A percentile compares a stretch with the other conserved stretches of the same genome.
These are phyloP conservation scores for Microtus montanus DNA, from an alignment of 2,113 vertebrate genomes.

Conservation along the genomic window DNA sequence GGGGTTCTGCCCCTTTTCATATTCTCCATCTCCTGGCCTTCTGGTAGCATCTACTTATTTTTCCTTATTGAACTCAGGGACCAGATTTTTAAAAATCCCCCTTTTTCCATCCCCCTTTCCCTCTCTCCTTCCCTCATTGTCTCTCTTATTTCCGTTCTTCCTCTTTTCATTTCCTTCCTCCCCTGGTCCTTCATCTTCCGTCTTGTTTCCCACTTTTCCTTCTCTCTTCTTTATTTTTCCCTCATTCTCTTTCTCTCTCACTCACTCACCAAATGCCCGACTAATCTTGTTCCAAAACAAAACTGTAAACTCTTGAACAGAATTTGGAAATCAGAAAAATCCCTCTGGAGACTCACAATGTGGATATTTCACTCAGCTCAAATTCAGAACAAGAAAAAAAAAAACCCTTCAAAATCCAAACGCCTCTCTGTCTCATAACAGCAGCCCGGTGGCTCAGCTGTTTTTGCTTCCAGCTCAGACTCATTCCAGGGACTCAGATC, in stretches of 20 bases:
- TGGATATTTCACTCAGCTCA: conserved; percentile 40
- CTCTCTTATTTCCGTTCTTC: not conserved
- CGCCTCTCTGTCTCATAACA: not conserved
- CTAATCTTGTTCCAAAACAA: conserved; percentile 54
- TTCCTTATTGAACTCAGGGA: not conserved
- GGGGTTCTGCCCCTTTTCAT: not conserved
- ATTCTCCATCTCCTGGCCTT: not conserved
- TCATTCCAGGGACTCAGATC: not conserved
- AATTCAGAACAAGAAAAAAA: not conserved
- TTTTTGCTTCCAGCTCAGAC: not conserved
- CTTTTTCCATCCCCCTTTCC: too few relatives aligned
- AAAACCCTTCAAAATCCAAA: not conserved
- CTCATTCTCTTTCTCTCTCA: not conserved
- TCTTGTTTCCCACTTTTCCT: accelerated
- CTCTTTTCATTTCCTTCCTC: not conserved
- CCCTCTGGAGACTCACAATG: conserved; percentile 49
- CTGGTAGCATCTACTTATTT: not conserved
- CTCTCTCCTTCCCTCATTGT: not conserved
- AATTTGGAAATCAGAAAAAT: conserved; percentile 55
- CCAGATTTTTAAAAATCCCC: too few relatives aligned
- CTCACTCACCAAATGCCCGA: not conserved
- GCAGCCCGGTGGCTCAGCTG: not conserved
- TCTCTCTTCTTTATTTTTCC: not conserved
- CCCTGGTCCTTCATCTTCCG: too few relatives aligned
- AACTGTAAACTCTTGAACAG: conserved; percentile 38